These are phyloP conservation scores for Chrysemys picta DNA, from an alignment of 2,113 vertebrate genomes.

Conservation along the genomic window DNA sequence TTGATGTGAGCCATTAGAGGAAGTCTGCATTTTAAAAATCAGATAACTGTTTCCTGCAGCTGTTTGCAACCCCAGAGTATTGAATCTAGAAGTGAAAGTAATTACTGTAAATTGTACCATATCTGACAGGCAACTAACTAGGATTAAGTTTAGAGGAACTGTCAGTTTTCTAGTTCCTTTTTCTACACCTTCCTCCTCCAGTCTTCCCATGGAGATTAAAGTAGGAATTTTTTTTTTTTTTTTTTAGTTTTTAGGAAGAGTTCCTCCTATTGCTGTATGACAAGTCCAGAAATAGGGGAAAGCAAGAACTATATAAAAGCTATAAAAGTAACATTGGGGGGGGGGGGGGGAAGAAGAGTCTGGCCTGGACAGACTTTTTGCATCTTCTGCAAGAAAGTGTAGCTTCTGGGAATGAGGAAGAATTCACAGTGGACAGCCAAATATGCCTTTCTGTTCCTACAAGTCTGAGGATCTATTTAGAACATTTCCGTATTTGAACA, in stretches of 20 bases:
- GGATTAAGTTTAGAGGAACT: not conserved
- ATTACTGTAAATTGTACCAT: not conserved
- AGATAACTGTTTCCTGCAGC: not conserved
- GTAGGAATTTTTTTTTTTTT: not conserved
- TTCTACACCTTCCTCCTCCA: not conserved
- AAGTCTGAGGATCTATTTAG: not conserved
- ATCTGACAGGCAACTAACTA: not conserved
- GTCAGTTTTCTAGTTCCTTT: not conserved
- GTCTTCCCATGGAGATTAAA: not conserved
- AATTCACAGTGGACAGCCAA: too few relatives aligned
- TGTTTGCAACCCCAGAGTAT: not conserved
- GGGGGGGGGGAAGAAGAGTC: too few relatives aligned
- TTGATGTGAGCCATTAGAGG: not conserved
- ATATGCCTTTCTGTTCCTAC: not conserved
- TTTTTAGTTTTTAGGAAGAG: too few relatives aligned
- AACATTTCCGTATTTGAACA: not conserved
- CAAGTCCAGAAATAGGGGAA: not conserved
- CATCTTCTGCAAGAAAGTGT: too few relatives aligned
- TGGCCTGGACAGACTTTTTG: too few relatives aligned
- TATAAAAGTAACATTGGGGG: too few relatives aligned
- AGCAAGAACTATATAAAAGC: not conserved
- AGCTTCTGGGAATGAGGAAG: too few relatives aligned
- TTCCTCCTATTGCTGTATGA: not conserved
- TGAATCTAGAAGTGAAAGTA: not conserved
- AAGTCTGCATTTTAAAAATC: not conserved